Base-by-base conservation (phyloP, 2,888 invertebrate species). In the Barypeithes pellucidus region DNA sequence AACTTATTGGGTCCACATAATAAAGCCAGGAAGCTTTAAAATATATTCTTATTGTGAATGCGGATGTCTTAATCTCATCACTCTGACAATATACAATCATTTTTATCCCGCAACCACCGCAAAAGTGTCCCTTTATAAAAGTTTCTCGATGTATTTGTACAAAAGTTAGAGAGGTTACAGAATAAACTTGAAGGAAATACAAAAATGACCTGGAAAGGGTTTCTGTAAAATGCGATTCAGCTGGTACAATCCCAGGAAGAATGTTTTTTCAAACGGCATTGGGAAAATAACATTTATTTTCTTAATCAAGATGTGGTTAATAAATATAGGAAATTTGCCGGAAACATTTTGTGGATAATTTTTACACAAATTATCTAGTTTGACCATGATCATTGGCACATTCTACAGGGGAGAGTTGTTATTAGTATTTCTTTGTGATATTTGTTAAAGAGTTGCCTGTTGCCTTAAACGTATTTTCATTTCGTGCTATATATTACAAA, bases 161-260 rank as follows among this genome's bases (percentile, higher is more conserved):
- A 72, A 66, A 66, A 65, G 72, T 72, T 66, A 66, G 41, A 71
- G 63, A 65, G 65, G 70, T 71, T 65, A 65, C 65, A 65, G 59
- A 71, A 71, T 65, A 71, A 71, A 71, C 70, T 65, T 63, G 41
- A 12, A 8, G 50, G 45, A 11, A 50, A 24, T 54, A 61, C 59
- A 65, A 65, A 65, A 50, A 59, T 71, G 70, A 71, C 65, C 70
- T 59, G 61, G 39, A 65, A 29, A 65, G 47, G 54, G 69, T 45
- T 57, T 69, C 43, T 43, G 4, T n/a, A 61, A 62, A 54, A 60
- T 43, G 62, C 52, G 54, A 14, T 54, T 69, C 69, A 69, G 69
- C 69, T 69, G 69, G 69, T 50, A 29, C n/a, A 11, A 39, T 65
- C 65, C 65, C 65, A 65, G 65, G 14, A 50, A 65, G 39, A 39